Conservation (phyloP, 2,113 vertebrate species). For the Numida meleagris region DNA sequence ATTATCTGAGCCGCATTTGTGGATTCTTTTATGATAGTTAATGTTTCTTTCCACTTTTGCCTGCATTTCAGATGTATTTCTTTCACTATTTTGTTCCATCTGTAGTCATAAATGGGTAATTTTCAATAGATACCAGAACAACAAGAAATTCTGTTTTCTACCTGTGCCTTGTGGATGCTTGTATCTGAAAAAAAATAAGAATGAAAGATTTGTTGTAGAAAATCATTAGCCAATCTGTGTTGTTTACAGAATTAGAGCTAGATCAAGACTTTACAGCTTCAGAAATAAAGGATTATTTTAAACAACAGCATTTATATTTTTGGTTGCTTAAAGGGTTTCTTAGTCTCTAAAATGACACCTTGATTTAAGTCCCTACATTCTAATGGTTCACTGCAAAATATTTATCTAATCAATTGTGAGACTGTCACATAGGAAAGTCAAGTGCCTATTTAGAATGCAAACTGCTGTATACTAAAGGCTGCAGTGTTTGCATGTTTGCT, state of each 20-base stretch:
- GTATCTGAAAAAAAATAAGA: background rate
- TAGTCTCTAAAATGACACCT: background rate
- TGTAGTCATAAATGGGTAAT: background rate
- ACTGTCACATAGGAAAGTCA: slow-evolving; percentile 51
- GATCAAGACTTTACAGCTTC: background rate
- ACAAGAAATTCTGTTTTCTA: background rate
- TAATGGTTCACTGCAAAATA: slow-evolving; percentile 40
- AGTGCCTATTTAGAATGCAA: slow-evolving; percentile 49
- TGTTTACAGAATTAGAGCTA: background rate
- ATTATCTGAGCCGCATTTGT: background rate
- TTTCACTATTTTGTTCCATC: background rate
- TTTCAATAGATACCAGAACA: background rate
- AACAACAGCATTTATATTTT: background rate
- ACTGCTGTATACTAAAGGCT: slow-evolving; percentile 1
- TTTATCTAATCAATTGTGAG: slow-evolving; percentile 40
- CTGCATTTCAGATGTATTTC: background rate
- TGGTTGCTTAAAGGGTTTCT: slow-evolving; percentile 2
- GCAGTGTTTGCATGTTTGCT: background rate
- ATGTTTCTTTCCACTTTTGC: background rate
- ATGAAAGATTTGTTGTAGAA: background rate
- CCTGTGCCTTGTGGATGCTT: background rate
- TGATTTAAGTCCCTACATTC: slow-evolving; percentile 26
- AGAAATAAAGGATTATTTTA: background rate
- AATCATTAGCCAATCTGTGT: background rate
- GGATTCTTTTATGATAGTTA: background rate